phyloP scores from a whole-genome alignment of 2,888 invertebrate genomes.

The Crepidodera aurea region DNA sequence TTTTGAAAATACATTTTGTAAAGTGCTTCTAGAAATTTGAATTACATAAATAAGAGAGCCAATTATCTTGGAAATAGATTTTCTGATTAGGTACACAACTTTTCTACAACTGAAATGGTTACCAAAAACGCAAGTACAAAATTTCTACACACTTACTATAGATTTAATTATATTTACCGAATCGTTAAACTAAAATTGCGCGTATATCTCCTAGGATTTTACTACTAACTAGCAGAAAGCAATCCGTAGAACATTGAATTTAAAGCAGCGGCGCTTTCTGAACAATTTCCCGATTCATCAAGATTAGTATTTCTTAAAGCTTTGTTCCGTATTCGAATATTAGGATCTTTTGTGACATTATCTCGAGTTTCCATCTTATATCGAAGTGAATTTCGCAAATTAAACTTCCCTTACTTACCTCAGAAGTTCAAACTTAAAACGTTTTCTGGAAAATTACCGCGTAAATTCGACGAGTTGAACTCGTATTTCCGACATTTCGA shows the following conservation, averaged over 20 bases:
- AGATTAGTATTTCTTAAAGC: slow-evolving; percentile 5
- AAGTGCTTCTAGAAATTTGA: too few species aligned
- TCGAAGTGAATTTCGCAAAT: slow-evolving; percentile 18
- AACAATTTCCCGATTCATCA: slow-evolving; percentile 4
- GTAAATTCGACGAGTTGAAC: slow-evolving; percentile 9
- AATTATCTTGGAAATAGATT: too few species aligned
- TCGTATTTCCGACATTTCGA: not conserved
- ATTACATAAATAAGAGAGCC: too few species aligned
- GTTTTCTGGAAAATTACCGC: slow-evolving; percentile 1
- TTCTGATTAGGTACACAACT: too few species aligned
- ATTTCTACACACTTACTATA: too few species aligned
- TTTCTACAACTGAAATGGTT: too few species aligned
- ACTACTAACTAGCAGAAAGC: not conserved
- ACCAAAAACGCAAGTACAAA: too few species aligned
- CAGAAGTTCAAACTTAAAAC: slow-evolving; percentile 16
- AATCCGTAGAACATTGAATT: not conserved
- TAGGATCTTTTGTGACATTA: slow-evolving; percentile 18
- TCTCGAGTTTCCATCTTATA: slow-evolving; percentile 3
- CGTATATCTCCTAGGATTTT: too few species aligned
- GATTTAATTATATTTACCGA: too few species aligned
- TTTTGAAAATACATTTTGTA: too few species aligned
- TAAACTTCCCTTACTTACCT: slow-evolving; percentile 19
- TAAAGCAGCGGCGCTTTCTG: not conserved
- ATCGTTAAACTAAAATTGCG: too few species aligned
- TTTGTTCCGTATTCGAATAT: slow-evolving; percentile 3